These are phyloP conservation scores for Takifugu ocellatus DNA, from an alignment of 2,797 vertebrate genomes.

Conservation along the genomic window DNA sequence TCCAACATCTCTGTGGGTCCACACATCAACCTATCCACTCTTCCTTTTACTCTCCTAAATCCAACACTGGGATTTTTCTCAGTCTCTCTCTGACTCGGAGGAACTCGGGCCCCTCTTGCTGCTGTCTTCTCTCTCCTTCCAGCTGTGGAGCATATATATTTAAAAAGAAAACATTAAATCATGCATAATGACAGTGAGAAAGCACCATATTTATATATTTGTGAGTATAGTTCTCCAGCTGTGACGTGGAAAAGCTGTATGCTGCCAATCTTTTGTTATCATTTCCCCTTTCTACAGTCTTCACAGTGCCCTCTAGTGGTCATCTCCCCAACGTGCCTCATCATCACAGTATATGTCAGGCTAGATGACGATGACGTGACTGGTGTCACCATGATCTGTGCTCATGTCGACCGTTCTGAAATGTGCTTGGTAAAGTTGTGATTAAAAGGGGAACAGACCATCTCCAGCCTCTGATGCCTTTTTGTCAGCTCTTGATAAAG, in stretches of 20 bases:
- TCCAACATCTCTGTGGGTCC: neutral
- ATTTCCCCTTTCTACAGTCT: neutral
- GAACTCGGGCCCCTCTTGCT: conserved; percentile 78
- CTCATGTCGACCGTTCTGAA: too few species aligned
- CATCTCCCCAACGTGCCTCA: conserved; percentile 16
- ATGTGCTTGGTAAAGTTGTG: neutral
- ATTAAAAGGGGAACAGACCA: conserved; percentile 60
- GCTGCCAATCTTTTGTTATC: too few species aligned
- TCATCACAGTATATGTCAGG: neutral
- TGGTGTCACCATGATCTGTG: too few species aligned
- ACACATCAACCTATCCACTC: conserved; percentile 30
- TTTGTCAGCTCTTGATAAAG: conserved; percentile 81
- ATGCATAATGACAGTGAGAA: neutral
- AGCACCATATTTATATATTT: too few species aligned
- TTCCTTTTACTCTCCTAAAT: conserved; percentile 26
- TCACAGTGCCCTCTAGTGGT: conserved; percentile 45
- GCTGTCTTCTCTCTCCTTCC: conserved; percentile 74
- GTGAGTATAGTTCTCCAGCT: too few species aligned
- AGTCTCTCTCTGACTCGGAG: conserved; percentile 85
- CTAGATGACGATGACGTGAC: neutral
- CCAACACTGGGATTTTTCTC: conserved; percentile 71
- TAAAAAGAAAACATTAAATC: neutral
- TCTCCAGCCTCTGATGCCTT: conserved; percentile 80
- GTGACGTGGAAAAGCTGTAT: too few species aligned
- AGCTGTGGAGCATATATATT: conserved; percentile 60